A percentile compares a stretch with the other conserved stretches of the same genome.
Evolutionary conservation across 2,113 vertebrate genomes (phyloP).

Genomic region (Rhea pennata): DNA sequence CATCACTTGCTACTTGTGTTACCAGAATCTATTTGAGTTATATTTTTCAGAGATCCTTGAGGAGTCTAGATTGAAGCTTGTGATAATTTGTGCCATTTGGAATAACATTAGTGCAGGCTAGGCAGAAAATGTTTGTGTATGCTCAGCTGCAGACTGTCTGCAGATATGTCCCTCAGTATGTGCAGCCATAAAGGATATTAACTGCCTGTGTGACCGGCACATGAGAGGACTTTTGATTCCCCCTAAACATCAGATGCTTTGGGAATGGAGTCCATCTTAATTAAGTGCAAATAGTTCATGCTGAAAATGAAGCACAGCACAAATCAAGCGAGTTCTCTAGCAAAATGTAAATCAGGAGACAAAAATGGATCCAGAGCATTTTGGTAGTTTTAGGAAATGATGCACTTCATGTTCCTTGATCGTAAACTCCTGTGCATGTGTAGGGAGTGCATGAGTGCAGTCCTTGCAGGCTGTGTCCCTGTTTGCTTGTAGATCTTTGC

Average conservation of each 20-base stretch:
- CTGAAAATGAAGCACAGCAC: background rate
- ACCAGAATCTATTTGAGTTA: background rate
- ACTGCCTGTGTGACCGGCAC: background rate
- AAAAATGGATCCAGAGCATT: background rate
- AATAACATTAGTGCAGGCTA: background rate
- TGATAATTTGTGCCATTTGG: background rate
- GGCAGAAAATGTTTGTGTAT: background rate
- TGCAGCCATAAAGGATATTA: background rate
- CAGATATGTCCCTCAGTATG: background rate
- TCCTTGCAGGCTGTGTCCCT: background rate
- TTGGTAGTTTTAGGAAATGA: background rate
- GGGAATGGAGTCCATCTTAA: background rate
- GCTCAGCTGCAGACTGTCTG: background rate
- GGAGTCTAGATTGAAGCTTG: background rate
- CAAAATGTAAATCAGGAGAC: background rate
- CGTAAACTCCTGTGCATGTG: background rate
- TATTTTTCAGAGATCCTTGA: background rate
- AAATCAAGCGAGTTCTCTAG: background rate
- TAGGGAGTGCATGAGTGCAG: background rate
- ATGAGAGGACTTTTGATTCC: background rate
- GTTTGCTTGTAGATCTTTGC: background rate
- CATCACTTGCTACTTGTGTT: accelerated
- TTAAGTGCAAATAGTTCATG: background rate
- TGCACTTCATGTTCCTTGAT: background rate
- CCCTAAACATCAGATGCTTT: background rate